A percentile compares a stretch with the other conserved stretches of the same genome.
Evolutionary conservation across 2,113 vertebrate genomes (phyloP).

Genomic region (Cynoglossus semilaevis): DNA sequence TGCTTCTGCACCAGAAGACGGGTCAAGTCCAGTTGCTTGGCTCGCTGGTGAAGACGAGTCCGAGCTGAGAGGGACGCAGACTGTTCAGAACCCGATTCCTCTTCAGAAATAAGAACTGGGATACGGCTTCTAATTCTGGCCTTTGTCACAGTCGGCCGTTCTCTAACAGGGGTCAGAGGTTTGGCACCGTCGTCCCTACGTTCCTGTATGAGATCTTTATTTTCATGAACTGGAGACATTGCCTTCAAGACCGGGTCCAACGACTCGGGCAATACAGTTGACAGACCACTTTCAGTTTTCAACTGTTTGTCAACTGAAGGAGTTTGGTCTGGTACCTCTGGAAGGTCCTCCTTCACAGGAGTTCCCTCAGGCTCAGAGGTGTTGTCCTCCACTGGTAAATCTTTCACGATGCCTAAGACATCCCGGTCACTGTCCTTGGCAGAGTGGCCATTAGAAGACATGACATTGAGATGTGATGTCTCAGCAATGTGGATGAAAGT

Average conservation of each 20-base stretch:
- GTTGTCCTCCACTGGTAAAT: slow-evolving; percentile 60
- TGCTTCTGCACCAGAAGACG: slow-evolving; percentile 87
- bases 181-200: slow-evolving; percentile 22
- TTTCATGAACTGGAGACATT: slow-evolving; percentile 25
- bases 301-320: slow-evolving; percentile 28
- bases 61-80: slow-evolving; percentile 76
- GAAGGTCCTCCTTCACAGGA: slow-evolving; percentile 54
- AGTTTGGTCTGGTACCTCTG: slow-evolving; percentile 26
- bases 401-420: slow-evolving; percentile 59
- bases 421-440: slow-evolving; percentile 73
- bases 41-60: slow-evolving; percentile 74
- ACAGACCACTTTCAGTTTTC: slow-evolving; percentile 40
- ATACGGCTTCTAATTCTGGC: slow-evolving; percentile 82
- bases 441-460: slow-evolving; percentile 85
- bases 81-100: slow-evolving; percentile 84
- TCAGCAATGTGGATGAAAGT: slow-evolving; percentile 95
- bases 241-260: slow-evolving; percentile 52
- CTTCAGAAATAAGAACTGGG: slow-evolving; percentile 87
- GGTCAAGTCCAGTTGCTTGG: slow-evolving; percentile 81
- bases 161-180: not conserved
- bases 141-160: slow-evolving; percentile 8
- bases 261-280: slow-evolving; percentile 11
- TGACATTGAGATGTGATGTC: slow-evolving; percentile 91
- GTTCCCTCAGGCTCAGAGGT: slow-evolving; percentile 48
- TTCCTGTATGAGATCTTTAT: slow-evolving; percentile 46